phyloP scores from a whole-genome alignment of 2,797 vertebrate genomes.

The Chrosomus eos region DNA sequence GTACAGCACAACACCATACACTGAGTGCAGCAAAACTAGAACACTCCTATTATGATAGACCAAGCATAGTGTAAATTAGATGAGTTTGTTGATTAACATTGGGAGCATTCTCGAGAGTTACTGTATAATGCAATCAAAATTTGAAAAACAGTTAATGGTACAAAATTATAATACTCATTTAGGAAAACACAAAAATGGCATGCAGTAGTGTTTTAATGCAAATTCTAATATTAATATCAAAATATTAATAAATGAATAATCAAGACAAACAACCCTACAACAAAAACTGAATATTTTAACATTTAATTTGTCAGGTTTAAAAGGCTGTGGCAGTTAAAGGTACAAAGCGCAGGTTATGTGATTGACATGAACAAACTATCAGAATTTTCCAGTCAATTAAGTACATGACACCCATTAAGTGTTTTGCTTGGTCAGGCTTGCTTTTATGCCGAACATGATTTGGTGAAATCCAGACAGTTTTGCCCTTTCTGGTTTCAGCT shows the following conservation, averaged over 20 bases:
- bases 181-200: not conserved
- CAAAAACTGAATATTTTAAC: not conserved
- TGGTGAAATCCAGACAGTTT: constrained; percentile 15
- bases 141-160: not conserved
- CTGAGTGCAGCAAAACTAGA: not conserved
- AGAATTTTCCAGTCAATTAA: not conserved
- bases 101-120: not conserved
- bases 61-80: not conserved
- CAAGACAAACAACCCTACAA: not conserved
- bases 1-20: not conserved
- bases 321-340: not conserved
- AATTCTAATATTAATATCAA: too few relatives aligned
- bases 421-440: not conserved
- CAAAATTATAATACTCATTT: not conserved
- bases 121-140: not conserved
- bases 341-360: not conserved
- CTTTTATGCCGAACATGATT: not conserved
- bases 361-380: not conserved
- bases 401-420: not conserved
- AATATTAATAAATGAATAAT: not conserved
- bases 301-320: constrained; percentile 1
- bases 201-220: not conserved
- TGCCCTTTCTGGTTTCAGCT: constrained; percentile 6
- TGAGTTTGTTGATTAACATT: not conserved
- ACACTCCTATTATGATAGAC: not conserved